Percentiles rank a stretch among this genome's conserved stretches.
These are phyloP conservation scores for Cygnus buccinator DNA, from an alignment of 2,113 vertebrate genomes.

Conservation along the genomic window DNA sequence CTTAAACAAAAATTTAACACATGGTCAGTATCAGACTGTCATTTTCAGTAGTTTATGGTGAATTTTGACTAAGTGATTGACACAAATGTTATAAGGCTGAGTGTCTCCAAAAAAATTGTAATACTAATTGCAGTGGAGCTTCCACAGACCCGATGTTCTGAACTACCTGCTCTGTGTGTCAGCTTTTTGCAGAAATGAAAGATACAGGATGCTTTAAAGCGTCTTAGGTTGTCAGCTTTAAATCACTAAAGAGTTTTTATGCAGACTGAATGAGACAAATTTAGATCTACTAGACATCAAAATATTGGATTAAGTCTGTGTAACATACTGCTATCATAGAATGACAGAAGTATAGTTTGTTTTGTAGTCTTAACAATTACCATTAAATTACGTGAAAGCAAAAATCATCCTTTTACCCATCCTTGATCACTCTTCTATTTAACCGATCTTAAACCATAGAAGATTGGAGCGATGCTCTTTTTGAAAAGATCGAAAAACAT, in stretches of 20 bases:
- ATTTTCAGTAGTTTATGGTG: not conserved
- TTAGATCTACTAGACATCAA: not conserved
- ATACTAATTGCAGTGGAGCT: not conserved
- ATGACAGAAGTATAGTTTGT: not conserved
- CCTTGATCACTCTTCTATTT: not conserved
- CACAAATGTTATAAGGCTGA: not conserved
- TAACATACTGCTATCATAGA: not conserved
- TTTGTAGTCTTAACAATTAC: not conserved
- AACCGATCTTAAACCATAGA: not conserved
- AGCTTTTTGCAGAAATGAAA: not conserved
- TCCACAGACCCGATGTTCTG: not conserved
- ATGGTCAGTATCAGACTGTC: not conserved
- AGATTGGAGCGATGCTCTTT: not conserved
- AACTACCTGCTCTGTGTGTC: not conserved
- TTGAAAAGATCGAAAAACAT: not conserved
- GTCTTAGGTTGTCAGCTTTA: not conserved
- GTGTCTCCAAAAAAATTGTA: not conserved
- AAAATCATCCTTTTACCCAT: not conserved
- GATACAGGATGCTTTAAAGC: not conserved
- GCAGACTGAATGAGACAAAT: not conserved
- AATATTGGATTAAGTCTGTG: not conserved
- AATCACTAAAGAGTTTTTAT: not conserved
- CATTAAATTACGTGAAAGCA: not conserved
- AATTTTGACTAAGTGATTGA: not conserved
- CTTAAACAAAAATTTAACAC: not conserved